phyloP scores from a whole-genome alignment of 2,797 vertebrate species.

The Kryptolebias ocellatus region DNA sequence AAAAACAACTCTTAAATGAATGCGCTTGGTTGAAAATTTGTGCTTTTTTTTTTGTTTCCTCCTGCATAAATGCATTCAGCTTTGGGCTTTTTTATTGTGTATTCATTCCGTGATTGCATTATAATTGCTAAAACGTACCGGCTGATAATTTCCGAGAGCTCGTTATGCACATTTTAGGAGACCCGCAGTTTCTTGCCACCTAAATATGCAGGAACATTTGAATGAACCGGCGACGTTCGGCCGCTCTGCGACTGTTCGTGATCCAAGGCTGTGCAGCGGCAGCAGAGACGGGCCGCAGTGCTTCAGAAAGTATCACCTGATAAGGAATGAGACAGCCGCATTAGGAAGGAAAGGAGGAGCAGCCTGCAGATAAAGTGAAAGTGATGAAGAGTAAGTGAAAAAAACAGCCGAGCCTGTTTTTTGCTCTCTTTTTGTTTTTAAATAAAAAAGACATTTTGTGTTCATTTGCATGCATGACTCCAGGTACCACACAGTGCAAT shows the following conservation, averaged over 20 bases:
- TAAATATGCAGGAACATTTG: conserved; percentile 10
- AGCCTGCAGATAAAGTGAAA: conserved; percentile 43
- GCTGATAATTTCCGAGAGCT: not conserved
- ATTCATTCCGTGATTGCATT: conserved; percentile 6
- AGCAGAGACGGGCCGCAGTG: no score
- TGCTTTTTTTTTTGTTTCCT: not conserved
- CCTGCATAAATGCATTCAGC: not conserved
- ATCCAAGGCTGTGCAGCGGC: conserved; percentile 14
- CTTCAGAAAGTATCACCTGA: conserved; percentile 32
- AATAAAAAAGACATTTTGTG: not conserved
- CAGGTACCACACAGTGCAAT: not conserved
- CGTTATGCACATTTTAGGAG: conserved; percentile 28
- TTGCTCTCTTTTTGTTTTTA: no score
- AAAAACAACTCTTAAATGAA: not conserved
- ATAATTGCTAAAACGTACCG: conserved; percentile 8
- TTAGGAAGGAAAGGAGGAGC: conserved; percentile 30
- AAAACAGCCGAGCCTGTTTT: conserved; percentile 21
- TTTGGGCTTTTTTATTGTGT: not conserved
- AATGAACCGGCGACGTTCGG: conserved; percentile 38
- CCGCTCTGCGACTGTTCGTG: conserved; percentile 30
- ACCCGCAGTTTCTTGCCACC: conserved; percentile 16
- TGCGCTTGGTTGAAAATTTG: not conserved
- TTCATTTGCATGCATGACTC: not conserved
- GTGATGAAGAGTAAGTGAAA: conserved; percentile 35
- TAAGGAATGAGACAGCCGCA: conserved; percentile 48